phyloP scores from a whole-genome alignment of 2,888 invertebrate species.

The Caenorhabditis wallacei region DNA sequence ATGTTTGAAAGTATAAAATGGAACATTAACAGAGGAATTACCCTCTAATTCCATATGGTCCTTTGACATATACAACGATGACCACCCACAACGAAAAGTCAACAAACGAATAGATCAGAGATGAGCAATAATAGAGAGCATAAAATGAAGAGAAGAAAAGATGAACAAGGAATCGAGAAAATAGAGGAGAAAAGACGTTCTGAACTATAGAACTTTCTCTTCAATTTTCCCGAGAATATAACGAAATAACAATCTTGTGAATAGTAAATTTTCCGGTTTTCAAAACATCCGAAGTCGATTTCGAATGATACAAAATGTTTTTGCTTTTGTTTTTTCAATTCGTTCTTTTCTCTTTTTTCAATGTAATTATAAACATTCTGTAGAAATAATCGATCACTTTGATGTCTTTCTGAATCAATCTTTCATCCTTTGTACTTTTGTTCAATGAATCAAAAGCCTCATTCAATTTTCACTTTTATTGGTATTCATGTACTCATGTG shows the following conservation, averaged over 20 bases:
- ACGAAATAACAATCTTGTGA: not conserved
- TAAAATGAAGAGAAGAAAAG: conserved; percentile 11
- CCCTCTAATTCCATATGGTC: no score
- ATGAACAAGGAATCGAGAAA: conserved; percentile 6
- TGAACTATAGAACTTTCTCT: conserved; percentile 4
- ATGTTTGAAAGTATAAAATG: no score
- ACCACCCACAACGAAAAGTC: conserved; percentile 54
- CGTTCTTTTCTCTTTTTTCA: not conserved
- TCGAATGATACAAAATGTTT: conserved; percentile 1
- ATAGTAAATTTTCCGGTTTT: not conserved
- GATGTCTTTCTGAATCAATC: conserved; percentile 18
- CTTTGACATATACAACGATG: not conserved
- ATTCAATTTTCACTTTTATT: conserved; percentile 34
- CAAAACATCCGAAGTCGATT: not conserved
- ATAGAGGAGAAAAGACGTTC: conserved; percentile 1
- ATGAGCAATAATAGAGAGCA: conserved; percentile 34
- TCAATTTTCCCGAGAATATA: conserved; percentile 1
- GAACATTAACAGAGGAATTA: no score
- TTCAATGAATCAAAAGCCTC: not conserved
- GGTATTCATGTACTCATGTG: conserved; percentile 21
- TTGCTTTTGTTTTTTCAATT: conserved; percentile 10
- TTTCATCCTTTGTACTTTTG: conserved; percentile 35
- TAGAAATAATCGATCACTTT: conserved; percentile 22
- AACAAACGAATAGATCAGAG: conserved; percentile 54
- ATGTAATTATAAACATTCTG: not conserved